phyloP scores from a whole-genome alignment of 2,113 vertebrate species.

The Protobothrops mucrosquamatus region DNA sequence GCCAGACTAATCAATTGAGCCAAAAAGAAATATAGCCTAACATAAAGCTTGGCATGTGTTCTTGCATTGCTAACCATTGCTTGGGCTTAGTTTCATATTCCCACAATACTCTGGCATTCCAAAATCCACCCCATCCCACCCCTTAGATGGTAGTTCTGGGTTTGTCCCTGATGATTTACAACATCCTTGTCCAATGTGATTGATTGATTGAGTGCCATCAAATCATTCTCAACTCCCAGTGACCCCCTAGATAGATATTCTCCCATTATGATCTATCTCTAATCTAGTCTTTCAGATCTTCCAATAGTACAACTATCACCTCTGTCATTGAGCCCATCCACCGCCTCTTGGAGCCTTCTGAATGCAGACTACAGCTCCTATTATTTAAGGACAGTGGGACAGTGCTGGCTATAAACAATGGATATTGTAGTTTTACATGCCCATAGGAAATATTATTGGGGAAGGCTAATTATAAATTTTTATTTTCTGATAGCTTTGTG shows the following conservation, averaged over 20 bases:
- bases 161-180: background rate
- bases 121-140: background rate
- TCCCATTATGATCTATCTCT: background rate
- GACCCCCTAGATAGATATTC: background rate
- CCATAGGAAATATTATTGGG: background rate
- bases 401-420: background rate
- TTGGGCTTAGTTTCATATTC: slow-evolving; percentile 18
- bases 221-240: background rate
- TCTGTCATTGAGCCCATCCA: background rate
- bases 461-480: background rate
- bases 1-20: slow-evolving; percentile 48
- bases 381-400: background rate
- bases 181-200: background rate
- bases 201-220: background rate
- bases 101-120: background rate
- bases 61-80: background rate
- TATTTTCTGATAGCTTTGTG: background rate
- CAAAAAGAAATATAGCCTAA: slow-evolving; percentile 34
- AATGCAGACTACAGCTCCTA: background rate
- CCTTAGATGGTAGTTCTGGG: background rate
- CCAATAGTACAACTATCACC: background rate
- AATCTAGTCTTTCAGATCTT: background rate
- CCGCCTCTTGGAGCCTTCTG: background rate
- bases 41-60: slow-evolving; percentile 14
- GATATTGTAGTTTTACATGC: background rate